Conservation (phyloP, 2,888 invertebrate species). For the Sarcophaga carnaria region DNA sequence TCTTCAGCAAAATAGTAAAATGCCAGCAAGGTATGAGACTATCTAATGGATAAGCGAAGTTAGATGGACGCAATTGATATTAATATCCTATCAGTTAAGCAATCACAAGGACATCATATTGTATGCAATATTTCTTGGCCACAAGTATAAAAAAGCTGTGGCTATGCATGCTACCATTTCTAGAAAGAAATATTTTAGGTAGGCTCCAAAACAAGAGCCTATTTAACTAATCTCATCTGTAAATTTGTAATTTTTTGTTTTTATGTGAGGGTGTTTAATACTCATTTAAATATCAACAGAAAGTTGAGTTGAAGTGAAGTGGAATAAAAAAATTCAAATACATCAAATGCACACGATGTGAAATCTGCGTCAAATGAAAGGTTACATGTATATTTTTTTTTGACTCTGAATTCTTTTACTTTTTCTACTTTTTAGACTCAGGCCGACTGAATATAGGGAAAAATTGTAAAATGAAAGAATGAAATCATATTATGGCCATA, state of each 20-base stretch:
- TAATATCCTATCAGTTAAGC: too few species aligned
- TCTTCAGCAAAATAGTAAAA: too few species aligned
- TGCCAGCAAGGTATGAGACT: too few species aligned
- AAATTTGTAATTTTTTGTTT: background rate
- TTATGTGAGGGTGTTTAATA: conserved; percentile 60
- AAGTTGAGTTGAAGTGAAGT: conserved; percentile 39
- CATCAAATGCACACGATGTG: conserved; percentile 65
- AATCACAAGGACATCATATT: too few species aligned
- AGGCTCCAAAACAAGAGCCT: background rate
- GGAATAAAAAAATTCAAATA: conserved; percentile 20
- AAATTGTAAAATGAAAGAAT: conserved; percentile 34
- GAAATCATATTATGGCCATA: conserved; percentile 59
- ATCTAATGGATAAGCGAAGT: too few species aligned
- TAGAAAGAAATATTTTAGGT: too few species aligned
- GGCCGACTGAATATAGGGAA: background rate
- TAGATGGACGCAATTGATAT: too few species aligned
- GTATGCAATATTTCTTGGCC: too few species aligned
- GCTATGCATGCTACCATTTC: too few species aligned
- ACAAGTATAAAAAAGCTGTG: too few species aligned
- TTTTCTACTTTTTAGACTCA: background rate
- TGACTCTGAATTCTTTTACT: conserved; percentile 16
- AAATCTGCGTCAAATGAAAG: conserved; percentile 67
- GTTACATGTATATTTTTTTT: conserved; percentile 42
- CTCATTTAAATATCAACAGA: conserved; percentile 57
- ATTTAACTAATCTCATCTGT: background rate